Percentiles rank a stretch among this genome's conserved stretches.
Evolutionary conservation across 2,113 vertebrate genomes (phyloP).

Genomic region (Rhinoptilus africanus): DNA sequence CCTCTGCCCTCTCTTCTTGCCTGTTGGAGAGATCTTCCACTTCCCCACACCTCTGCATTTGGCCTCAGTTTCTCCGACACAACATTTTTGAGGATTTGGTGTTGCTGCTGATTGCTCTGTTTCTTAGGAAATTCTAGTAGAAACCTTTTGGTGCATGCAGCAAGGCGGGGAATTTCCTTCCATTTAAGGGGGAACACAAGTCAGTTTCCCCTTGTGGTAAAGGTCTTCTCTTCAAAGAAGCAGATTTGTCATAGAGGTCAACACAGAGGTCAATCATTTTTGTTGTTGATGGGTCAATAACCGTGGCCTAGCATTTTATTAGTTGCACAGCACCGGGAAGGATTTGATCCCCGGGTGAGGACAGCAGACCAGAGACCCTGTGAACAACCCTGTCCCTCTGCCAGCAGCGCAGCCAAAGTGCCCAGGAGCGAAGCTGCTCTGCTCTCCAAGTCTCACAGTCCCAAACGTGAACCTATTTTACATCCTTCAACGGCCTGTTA

Average conservation of each 20-base stretch:
- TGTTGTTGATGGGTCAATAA: background rate
- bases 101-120: background rate
- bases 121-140: background rate
- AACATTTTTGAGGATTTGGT: background rate
- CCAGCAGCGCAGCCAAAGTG: background rate
- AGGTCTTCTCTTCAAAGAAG: background rate
- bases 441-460: background rate
- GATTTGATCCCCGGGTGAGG: background rate
- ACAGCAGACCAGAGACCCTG: background rate
- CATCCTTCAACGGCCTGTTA: background rate
- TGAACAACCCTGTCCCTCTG: background rate
- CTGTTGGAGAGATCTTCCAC: background rate
- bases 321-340: background rate
- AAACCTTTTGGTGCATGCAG: background rate
- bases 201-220: background rate
- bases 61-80: background rate
- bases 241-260: background rate
- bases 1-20: background rate
- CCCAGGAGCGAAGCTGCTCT: background rate
- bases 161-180: background rate
- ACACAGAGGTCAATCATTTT: background rate
- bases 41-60: fast-evolving
- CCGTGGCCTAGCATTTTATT: background rate
- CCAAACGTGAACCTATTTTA: background rate
- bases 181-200: background rate